Base-by-base conservation (phyloP, 2,797 vertebrate genomes). In the Heterohyrax brucei region DNA sequence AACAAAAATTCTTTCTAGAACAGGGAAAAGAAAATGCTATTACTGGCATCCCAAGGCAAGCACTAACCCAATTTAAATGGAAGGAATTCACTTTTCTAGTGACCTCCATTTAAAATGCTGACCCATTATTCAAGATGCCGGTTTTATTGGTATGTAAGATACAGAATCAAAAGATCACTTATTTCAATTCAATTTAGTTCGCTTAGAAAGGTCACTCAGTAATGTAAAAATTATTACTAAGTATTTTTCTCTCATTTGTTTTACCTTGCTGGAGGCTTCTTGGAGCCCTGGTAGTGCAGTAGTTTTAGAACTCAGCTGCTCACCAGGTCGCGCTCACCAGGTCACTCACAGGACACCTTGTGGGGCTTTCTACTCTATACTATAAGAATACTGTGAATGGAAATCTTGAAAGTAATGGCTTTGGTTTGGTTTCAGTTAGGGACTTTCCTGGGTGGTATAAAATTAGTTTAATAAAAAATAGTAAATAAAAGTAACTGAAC, bases 21-120 rank as follows among this genome's bases (percentile, higher is more conserved):
- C 86, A 95, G 91, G 66, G 89, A 89, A 28, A 39, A 26, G 81
- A 76, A 44, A 89, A 86, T 96, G 89, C 96, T 97, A 96, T 96
- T 96, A 95, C 50, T 96, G 89, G 85, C 86, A 95, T 97, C 97
- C 96, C 97, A 95, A 95, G 97, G 91, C 87, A 96, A 96, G 96
- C 85, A 93, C 81, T 97, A 98, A 97, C 95, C 96, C 88, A 96
- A 62, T 96, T 96, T 97, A 96, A 96, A 86, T 95, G 56, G 92
- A 97, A 62, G n/a, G 46, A 97, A 92, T 95, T 96, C 87, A 93
- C 91, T 96, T 96, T 92, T 59, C 94, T 93, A 68, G 80, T 97
- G 97, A 96, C 95, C 96, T 97, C 90, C 68, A 95, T 97, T 97
- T 96, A 96, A 91, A 77, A 89, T 95, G 79, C 87, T 97, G 95